Evolutionary conservation across 1,140 invertebrate species (phyloP).

Genomic region (Drosophila nigromelanica): DNA sequence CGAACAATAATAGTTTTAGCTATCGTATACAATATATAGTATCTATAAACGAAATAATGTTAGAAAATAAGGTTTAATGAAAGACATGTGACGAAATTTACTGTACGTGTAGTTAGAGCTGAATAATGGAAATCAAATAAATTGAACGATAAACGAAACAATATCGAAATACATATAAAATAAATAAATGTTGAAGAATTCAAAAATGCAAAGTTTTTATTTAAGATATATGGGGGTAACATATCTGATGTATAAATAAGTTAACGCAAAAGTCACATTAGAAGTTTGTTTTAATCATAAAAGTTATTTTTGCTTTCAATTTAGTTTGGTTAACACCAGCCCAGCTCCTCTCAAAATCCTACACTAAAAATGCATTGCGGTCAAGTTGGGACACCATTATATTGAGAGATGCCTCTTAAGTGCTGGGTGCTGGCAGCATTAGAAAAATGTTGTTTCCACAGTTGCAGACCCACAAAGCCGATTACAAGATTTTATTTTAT

Average conservation of each 20-base stretch:
- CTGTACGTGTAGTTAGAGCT: conserved; percentile 53
- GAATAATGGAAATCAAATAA: conserved; percentile 49
- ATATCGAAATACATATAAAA: conserved; percentile 36
- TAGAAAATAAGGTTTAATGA: conserved; percentile 59
- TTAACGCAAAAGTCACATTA: too few species aligned
- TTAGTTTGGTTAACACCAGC: too few species aligned
- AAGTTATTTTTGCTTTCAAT: too few species aligned
- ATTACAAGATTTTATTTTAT: neutral
- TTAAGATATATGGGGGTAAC: neutral
- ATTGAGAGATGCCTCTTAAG: too few species aligned
- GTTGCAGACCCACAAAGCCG: neutral
- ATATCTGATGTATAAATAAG: too few species aligned
- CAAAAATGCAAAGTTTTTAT: conserved; percentile 5
- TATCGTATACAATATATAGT: conserved; percentile 39
- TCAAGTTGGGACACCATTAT: too few species aligned
- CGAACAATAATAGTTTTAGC: conserved; percentile 78
- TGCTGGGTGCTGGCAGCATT: too few species aligned
- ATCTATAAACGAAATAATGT: conserved; percentile 34
- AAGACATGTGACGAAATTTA: conserved; percentile 60
- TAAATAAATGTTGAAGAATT: conserved; percentile 48
- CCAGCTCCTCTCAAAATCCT: too few species aligned
- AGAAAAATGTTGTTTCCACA: neutral
- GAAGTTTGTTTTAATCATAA: too few species aligned
- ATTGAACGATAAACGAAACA: conserved; percentile 29
- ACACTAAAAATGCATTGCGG: too few species aligned